A percentile compares a stretch with the other conserved stretches of the same genome.
Conservation (phyloP, 2,797 vertebrate species). For the Siniperca obscura region DNA sequence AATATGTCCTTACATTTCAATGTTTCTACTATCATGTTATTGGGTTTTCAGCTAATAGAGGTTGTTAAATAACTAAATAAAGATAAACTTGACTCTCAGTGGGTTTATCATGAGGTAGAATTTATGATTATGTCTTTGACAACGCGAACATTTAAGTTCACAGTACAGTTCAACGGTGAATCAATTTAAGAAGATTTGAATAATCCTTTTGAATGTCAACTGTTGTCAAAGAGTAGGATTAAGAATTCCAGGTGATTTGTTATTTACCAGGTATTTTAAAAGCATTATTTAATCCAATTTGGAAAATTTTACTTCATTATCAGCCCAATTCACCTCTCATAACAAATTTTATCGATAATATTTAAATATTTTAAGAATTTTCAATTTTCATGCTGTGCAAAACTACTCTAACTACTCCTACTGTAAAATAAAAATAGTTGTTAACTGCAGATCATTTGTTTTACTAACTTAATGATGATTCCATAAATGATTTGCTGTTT, state of each 20-base stretch:
- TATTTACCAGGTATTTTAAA: not conserved
- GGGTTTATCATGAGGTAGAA: not conserved
- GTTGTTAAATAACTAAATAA: not conserved
- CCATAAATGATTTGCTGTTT: not conserved
- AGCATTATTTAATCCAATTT: not conserved
- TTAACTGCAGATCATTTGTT: not conserved
- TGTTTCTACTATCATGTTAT: not conserved
- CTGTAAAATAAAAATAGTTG: not conserved
- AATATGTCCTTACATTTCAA: not conserved
- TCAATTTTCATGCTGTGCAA: not conserved
- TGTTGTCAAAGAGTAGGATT: slow-evolving; percentile 79
- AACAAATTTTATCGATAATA: not conserved
- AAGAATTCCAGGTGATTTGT: slow-evolving; percentile 49
- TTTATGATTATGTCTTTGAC: slow-evolving; percentile 8
- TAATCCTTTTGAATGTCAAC: slow-evolving; percentile 81
- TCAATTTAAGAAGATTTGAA: slow-evolving; percentile 72
- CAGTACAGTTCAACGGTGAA: slow-evolving; percentile 52
- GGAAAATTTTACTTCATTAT: not conserved
- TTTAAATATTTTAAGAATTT: not conserved
- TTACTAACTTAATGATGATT: not conserved
- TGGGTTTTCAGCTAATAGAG: not conserved
- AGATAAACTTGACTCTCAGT: not conserved
- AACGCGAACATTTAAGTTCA: slow-evolving; percentile 27
- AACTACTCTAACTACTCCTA: not conserved
- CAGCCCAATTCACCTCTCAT: not conserved